A percentile compares a stretch with the other conserved stretches of the same genome.
Evolutionary conservation across 1,140 invertebrate genomes (phyloP).

Genomic region (Drosophila kohkoa): DNA sequence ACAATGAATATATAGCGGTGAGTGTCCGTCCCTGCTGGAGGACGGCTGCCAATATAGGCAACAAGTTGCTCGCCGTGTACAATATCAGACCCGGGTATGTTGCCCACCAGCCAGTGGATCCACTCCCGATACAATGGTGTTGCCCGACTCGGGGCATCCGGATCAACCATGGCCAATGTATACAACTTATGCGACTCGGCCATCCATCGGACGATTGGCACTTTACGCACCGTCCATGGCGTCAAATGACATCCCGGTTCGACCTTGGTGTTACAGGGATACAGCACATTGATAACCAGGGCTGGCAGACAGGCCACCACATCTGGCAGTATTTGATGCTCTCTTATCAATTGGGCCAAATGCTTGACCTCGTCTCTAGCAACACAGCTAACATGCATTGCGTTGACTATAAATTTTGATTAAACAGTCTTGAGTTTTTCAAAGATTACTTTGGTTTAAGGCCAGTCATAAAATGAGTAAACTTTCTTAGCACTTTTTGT

Average conservation of each 20-base stretch:
- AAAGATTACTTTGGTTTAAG: slow-evolving; percentile 5
- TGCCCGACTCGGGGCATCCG: slow-evolving; percentile 88
- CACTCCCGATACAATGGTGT: slow-evolving; percentile 92
- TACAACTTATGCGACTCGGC: slow-evolving; percentile 88
- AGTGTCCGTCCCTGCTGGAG: slow-evolving; percentile 90
- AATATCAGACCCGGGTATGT: slow-evolving; percentile 93
- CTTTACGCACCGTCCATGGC: slow-evolving; percentile 87
- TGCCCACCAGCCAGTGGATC: slow-evolving; percentile 96
- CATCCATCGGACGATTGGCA: slow-evolving; percentile 88
- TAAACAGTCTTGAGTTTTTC: too few relatives aligned
- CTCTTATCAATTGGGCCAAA: slow-evolving; percentile 24
- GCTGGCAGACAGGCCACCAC: slow-evolving; percentile 49
- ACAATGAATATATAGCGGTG: slow-evolving; percentile 96
- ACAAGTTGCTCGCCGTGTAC: slow-evolving; percentile 89
- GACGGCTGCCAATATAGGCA: slow-evolving; percentile 93
- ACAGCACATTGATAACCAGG: slow-evolving; percentile 37
- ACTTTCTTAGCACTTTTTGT: too few relatives aligned
- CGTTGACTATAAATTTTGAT: slow-evolving; percentile 19
- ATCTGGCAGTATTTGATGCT: slow-evolving; percentile 51
- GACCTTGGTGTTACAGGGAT: slow-evolving; percentile 85
- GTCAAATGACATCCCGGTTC: slow-evolving; percentile 87
- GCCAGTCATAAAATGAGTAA: too few relatives aligned
- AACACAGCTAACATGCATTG: slow-evolving; percentile 51
- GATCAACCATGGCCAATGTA: slow-evolving; percentile 88
- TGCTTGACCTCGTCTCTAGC: not conserved